Conservation (phyloP, 2,113 vertebrate species). For the Datnioides undecimradiatus region DNA sequence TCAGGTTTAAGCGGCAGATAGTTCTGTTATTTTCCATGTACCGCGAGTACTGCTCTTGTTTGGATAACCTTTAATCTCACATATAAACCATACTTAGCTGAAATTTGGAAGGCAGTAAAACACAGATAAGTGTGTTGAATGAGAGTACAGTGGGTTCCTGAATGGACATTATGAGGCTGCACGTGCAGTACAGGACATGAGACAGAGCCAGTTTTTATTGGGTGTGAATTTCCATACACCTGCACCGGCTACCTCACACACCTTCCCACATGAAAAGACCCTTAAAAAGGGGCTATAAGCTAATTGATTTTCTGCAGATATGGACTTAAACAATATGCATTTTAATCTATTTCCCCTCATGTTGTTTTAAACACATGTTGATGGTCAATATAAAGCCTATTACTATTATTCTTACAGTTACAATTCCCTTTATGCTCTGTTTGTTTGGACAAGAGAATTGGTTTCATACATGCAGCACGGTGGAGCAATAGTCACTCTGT, state of each 20-base stretch:
- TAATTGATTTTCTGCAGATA: no score
- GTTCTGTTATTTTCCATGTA: constrained; percentile 26
- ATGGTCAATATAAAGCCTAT: no score
- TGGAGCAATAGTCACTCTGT: not conserved
- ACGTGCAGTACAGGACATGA: not conserved
- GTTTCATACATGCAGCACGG: not conserved
- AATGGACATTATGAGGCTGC: not conserved
- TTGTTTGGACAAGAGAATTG: not conserved
- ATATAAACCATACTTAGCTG: constrained; percentile 15
- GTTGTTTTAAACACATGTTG: no score
- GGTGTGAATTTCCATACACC: constrained; percentile 75
- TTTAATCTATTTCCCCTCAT: no score
- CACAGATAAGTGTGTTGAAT: not conserved
- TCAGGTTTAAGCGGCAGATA: not conserved
- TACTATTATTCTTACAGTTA: no score
- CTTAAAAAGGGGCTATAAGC: no score
- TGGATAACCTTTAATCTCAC: constrained; percentile 44
- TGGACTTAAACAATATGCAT: no score
- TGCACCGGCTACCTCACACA: not conserved
- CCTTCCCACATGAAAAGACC: not conserved
- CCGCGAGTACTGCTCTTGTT: constrained; percentile 30
- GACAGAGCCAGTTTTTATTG: constrained; percentile 42
- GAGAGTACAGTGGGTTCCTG: not conserved
- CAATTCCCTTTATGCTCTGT: not conserved
- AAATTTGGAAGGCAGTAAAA: not conserved